A percentile compares a stretch with the other conserved stretches of the same genome.
Evolutionary conservation across 2,113 vertebrate genomes (phyloP).

Genomic region (Apodemus speciosus): DNA sequence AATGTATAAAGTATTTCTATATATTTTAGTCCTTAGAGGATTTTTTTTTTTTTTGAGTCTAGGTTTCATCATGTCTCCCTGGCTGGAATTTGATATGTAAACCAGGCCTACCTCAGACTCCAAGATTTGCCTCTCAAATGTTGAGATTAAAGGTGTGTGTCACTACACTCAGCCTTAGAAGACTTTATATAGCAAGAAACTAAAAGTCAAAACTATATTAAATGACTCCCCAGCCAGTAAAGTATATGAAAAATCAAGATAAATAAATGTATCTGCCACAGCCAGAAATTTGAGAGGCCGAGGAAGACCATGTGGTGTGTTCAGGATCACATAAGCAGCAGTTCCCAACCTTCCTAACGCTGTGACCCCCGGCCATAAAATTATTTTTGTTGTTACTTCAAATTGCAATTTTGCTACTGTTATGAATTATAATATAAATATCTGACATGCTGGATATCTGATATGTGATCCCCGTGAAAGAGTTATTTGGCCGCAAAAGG

Average conservation of each 20-base stretch:
- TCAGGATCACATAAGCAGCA: not conserved
- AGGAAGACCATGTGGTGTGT: not conserved
- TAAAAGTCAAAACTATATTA: not conserved
- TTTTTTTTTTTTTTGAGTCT: not conserved
- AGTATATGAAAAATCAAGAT: not conserved
- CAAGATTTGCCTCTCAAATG: not conserved
- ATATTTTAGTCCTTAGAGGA: not conserved
- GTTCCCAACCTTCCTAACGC: not conserved
- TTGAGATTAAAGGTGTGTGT: not conserved
- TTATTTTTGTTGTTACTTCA: not conserved
- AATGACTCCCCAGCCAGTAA: not conserved
- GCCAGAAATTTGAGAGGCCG: not conserved
- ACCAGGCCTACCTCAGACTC: not conserved
- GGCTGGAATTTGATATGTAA: not conserved
- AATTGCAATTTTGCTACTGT: not conserved
- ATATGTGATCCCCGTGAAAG: no score
- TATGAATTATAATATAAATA: no score
- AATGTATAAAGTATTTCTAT: not conserved
- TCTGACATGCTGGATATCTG: no score
- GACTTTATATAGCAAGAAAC: slow-evolving; percentile 23
- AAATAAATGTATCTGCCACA: not conserved
- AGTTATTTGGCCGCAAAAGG: no score
- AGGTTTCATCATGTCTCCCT: not conserved
- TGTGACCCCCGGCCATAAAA: not conserved
- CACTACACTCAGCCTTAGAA: no score